Evolutionary conservation across 2,797 vertebrate species (phyloP).

Genomic region (Brachyalestes nurse): DNA sequence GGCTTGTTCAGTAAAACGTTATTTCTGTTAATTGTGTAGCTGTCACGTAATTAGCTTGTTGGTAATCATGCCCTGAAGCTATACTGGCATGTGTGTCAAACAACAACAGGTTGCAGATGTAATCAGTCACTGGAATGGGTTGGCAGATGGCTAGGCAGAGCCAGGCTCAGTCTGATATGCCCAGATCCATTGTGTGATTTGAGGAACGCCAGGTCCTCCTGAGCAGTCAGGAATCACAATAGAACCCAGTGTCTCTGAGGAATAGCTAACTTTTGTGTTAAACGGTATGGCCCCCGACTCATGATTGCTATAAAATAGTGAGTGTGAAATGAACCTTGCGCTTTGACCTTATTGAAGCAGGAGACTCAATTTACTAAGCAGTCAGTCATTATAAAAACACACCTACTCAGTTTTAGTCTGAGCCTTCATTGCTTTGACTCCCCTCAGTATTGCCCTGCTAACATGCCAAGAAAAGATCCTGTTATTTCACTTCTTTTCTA

Average conservation of each 20-base stretch:
- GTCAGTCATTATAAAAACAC: slow-evolving; percentile 1
- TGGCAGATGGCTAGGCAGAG: slow-evolving; percentile 74
- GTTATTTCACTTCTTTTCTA: slow-evolving; percentile 1
- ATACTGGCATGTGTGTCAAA: slow-evolving; percentile 4
- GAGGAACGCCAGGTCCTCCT: slow-evolving; percentile 62
- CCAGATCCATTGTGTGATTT: slow-evolving; percentile 66
- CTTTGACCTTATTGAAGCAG: slow-evolving; percentile 44
- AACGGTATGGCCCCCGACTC: slow-evolving; percentile 56
- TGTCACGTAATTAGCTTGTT: slow-evolving; percentile 19
- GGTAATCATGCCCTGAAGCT: slow-evolving; percentile 16
- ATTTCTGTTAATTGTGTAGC: slow-evolving; percentile 9
- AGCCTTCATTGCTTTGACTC: not conserved
- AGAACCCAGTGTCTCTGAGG: slow-evolving; percentile 57
- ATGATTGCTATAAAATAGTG: slow-evolving; percentile 68
- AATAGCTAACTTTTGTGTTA: slow-evolving; percentile 24
- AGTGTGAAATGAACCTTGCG: slow-evolving; percentile 53
- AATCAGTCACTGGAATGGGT: slow-evolving; percentile 66
- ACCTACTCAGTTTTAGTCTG: not conserved
- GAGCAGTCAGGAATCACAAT: slow-evolving; percentile 60
- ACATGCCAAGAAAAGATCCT: not conserved
- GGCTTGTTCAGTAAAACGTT: slow-evolving; percentile 25
- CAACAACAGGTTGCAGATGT: slow-evolving; percentile 76
- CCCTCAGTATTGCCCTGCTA: not conserved
- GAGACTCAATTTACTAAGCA: slow-evolving; percentile 21
- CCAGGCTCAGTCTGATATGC: slow-evolving; percentile 60